phyloP scores from a whole-genome alignment of 2,113 vertebrate species.

The Neolamprologus fasciatus region DNA sequence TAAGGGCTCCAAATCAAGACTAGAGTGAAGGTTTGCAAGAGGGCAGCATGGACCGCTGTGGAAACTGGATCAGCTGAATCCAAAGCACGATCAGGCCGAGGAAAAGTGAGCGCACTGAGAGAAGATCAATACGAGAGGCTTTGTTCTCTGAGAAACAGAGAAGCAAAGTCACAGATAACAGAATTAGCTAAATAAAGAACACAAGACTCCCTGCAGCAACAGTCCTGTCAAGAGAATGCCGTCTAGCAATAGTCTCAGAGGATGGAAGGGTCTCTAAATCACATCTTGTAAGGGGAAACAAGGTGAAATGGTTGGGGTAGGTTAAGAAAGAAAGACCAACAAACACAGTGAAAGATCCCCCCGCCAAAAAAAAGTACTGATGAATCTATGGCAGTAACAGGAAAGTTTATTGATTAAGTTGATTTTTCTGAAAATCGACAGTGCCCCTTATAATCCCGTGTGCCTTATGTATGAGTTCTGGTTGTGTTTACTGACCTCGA shows the following conservation, averaged over 20 bases:
- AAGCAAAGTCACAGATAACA: neutral
- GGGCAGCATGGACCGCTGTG: neutral
- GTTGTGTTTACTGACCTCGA: neutral
- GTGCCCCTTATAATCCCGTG: rapidly evolving
- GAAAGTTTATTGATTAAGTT: neutral
- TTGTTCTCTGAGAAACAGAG: neutral
- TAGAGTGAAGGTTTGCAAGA: neutral
- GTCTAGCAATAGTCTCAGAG: neutral
- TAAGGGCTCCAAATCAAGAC: neutral
- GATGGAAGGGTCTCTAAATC: neutral
- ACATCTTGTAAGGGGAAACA: neutral
- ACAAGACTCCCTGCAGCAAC: neutral
- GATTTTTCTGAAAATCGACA: neutral
- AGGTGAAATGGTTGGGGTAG: neutral
- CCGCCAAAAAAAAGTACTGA: neutral
- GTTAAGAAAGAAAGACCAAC: neutral
- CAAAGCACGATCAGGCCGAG: neutral
- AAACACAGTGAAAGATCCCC: neutral
- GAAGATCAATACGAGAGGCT: neutral
- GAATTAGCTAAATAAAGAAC: neutral
- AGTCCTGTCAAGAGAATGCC: neutral
- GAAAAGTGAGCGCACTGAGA: neutral
- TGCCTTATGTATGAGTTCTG: neutral
- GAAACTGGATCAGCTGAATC: neutral
- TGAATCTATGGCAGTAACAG: neutral